Evolutionary conservation across 1,140 invertebrate species (phyloP), one percentile per base, ranked within the genome.

Genomic region (Holotrichia oblita): DNA sequence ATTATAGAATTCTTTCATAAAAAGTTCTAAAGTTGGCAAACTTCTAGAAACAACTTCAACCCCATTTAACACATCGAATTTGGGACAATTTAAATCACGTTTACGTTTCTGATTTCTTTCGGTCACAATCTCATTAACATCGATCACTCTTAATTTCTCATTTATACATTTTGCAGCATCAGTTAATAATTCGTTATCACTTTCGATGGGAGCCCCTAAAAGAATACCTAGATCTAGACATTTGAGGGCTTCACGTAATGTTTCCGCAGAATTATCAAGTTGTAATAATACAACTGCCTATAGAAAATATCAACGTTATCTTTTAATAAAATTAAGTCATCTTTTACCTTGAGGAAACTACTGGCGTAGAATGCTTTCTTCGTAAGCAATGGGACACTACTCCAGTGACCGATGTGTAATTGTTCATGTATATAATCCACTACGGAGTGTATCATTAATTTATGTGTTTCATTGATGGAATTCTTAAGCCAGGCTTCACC

Each of bases 191-290:
- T 88, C 83, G 73, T 86, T 83, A 82, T 88, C 86, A 74, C 83
- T 83, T 74, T 87, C 84, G 80, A 93, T 81, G 9, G 94, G 93
- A 64, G 92, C 92, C 10, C 95, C 95, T 89, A 97, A 92, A 20
- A 97, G 85, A 79, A 97, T 88, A 3, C 95, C 96, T 89, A 93
- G 92, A 87, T 98, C 96, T 85, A 94, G 91, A 77, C 91, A 91
- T 86, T 92, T 89, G 73, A 95, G 90, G 14, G 75, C 73, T 12
- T 74, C 34, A n/a, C 20, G 14, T 17, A 55, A 76, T n/a, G 17
- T n/a, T 55, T 76, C 61, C 22, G 6, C 22, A 27, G 22, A 10
- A 8, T 6, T 14, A 69, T 69, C 22, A 14, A 42, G 22, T 59
- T 76, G 40, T 55, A 76, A 55, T 10, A 27, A 55, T 34, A 55